Evolutionary conservation across 2,888 invertebrate species (phyloP).

Genomic region (Crepidodera aurea): DNA sequence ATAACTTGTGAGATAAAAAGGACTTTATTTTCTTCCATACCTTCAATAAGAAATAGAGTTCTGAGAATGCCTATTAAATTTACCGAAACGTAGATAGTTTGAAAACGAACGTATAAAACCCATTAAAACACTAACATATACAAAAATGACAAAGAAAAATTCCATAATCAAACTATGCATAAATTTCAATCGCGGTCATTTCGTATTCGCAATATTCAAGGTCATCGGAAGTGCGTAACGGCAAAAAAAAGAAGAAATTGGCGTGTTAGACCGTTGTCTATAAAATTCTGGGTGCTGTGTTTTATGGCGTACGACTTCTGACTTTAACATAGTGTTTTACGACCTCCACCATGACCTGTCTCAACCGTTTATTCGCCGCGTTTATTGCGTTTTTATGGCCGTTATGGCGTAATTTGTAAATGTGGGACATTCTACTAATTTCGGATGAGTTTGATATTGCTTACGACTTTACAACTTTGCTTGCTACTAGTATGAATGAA

Average conservation of each 20-base stretch:
- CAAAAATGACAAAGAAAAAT: too few species aligned
- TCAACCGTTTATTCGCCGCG: slow-evolving; percentile 60
- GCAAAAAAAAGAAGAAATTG: slow-evolving; percentile 49
- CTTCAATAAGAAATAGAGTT: too few species aligned
- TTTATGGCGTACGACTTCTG: slow-evolving; percentile 58
- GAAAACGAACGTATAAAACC: too few species aligned
- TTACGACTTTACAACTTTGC: slow-evolving; percentile 55
- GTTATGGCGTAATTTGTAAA: slow-evolving; percentile 60
- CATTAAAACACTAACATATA: too few species aligned
- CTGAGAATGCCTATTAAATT: too few species aligned
- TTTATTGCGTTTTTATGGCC: slow-evolving; percentile 61
- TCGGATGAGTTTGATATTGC: slow-evolving; percentile 57
- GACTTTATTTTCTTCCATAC: too few species aligned
- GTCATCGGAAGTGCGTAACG: slow-evolving; percentile 33
- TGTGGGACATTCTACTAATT: slow-evolving; percentile 60
- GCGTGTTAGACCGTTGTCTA: slow-evolving; percentile 55
- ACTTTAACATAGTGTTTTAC: slow-evolving; percentile 59
- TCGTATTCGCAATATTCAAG: slow-evolving; percentile 44
- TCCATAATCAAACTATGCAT: too few species aligned
- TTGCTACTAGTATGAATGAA: slow-evolving; percentile 27
- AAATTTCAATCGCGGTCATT: neutral
- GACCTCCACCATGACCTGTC: slow-evolving; percentile 58
- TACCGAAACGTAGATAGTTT: too few species aligned
- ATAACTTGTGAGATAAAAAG: too few species aligned
- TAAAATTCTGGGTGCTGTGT: slow-evolving; percentile 56